Evolutionary conservation across 1,140 invertebrate species (phyloP).

Genomic region (Diabrotica virgifera): DNA sequence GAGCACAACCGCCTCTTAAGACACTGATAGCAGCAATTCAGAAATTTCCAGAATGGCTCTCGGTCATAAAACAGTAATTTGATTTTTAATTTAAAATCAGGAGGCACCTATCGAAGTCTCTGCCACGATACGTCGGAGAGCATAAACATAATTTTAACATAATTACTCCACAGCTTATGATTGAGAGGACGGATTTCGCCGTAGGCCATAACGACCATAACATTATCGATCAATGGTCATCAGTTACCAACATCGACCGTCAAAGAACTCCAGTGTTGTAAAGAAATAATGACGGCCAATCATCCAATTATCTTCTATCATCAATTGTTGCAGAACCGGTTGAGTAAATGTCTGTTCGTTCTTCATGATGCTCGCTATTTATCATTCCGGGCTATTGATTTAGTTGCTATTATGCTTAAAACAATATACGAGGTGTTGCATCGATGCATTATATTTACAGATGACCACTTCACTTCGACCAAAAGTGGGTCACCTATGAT

Average conservation of each 20-base stretch:
- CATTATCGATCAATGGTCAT: slow-evolving; percentile 37
- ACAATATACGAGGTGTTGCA: background rate
- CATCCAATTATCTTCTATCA: slow-evolving; percentile 43
- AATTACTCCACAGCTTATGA: slow-evolving; percentile 27
- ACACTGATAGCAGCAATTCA: too few species aligned
- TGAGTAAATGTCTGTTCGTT: slow-evolving; percentile 5
- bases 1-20: too few species aligned
- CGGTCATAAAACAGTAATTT: too few species aligned
- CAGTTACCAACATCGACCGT: slow-evolving; percentile 33
- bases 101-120: too few species aligned
- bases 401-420: slow-evolving; percentile 1
- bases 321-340: slow-evolving; percentile 39
- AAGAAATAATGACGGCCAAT: slow-evolving; percentile 38
- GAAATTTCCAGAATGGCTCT: too few species aligned
- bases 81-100: too few species aligned
- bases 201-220: slow-evolving; percentile 30
- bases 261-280: slow-evolving; percentile 32
- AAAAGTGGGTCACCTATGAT: too few species aligned
- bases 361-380: slow-evolving; percentile 3
- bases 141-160: slow-evolving; percentile 20
- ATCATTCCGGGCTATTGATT: background rate
- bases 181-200: slow-evolving; percentile 24
- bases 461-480: too few species aligned
- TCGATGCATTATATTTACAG: too few species aligned
- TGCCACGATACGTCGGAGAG: background rate